Evolutionary conservation across 2,113 vertebrate genomes (phyloP).

Genomic region (Pipa parva): DNA sequence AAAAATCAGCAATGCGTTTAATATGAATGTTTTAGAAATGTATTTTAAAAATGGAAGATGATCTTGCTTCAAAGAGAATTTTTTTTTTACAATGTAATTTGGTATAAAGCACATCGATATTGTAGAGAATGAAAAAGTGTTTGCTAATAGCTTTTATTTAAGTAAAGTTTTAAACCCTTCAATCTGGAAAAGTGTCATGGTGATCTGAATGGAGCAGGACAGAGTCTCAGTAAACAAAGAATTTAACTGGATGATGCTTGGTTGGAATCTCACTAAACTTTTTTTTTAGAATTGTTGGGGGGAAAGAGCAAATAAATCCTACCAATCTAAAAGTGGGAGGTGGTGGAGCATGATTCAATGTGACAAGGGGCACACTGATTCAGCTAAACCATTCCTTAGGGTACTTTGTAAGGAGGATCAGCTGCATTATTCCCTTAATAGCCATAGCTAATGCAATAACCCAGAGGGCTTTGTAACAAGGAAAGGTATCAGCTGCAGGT

Average conservation of each 20-base stretch:
- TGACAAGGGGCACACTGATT: slow-evolving; percentile 64
- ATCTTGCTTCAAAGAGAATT: too few species aligned
- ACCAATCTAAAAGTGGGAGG: slow-evolving; percentile 47
- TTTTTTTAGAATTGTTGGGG: not conserved
- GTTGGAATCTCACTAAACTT: not conserved
- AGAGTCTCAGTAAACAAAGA: not conserved
- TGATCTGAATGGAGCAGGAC: too few species aligned
- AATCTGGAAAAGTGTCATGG: too few species aligned
- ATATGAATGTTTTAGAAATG: too few species aligned
- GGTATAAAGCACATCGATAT: too few species aligned
- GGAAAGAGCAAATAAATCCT: slow-evolving; percentile 46
- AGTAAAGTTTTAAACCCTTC: too few species aligned
- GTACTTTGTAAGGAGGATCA: slow-evolving; percentile 63
- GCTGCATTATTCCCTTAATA: slow-evolving; percentile 82
- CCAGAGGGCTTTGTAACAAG: slow-evolving; percentile 75
- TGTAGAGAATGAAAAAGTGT: too few species aligned
- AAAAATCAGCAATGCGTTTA: too few species aligned
- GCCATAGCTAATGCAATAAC: slow-evolving; percentile 85
- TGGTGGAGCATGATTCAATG: slow-evolving; percentile 56
- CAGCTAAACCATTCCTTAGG: slow-evolving; percentile 61
- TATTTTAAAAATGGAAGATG: too few species aligned
- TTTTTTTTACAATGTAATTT: too few species aligned
- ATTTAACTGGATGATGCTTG: not conserved
- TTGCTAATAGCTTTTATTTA: too few species aligned
- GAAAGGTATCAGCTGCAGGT: slow-evolving; percentile 85